phyloP scores from a whole-genome alignment of 2,888 invertebrate species.

The Keiferia lycopersicella region DNA sequence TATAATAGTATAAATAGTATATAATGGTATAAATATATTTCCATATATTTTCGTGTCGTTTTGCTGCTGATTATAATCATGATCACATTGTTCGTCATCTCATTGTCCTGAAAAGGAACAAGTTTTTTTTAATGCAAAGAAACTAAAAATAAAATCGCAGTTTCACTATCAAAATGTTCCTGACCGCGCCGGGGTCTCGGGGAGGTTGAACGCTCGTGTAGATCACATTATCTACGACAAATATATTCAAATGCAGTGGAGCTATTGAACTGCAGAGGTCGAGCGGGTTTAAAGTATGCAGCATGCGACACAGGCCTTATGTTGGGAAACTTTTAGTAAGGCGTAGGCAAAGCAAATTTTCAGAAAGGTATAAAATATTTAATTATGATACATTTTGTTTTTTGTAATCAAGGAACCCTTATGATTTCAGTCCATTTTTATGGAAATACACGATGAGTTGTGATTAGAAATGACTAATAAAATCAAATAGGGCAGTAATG shows the following conservation, averaged over 20 bases:
- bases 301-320: not conserved
- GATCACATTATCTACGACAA: slow-evolving; percentile 19
- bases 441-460: too few relatives aligned
- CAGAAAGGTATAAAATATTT: too few relatives aligned
- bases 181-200: not conserved
- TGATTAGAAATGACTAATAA: too few relatives aligned
- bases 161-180: not conserved
- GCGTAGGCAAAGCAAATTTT: too few relatives aligned
- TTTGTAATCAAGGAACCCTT: too few relatives aligned
- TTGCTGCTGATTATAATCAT: too few relatives aligned
- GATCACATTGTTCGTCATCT: not conserved
- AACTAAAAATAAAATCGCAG: not conserved
- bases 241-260: slow-evolving; percentile 18
- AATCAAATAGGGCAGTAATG: too few relatives aligned
- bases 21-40: too few relatives aligned
- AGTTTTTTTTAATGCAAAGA: not conserved
- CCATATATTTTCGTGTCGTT: too few relatives aligned
- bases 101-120: not conserved
- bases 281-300: not conserved
- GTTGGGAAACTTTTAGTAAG: not conserved
- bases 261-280: slow-evolving; percentile 19
- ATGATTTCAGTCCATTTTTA: too few relatives aligned
- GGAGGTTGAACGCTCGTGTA: slow-evolving; percentile 17
- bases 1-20: too few relatives aligned
- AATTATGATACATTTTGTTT: too few relatives aligned